Base-by-base conservation (phyloP, 2,797 vertebrate species). In the Lophius americanus region DNA sequence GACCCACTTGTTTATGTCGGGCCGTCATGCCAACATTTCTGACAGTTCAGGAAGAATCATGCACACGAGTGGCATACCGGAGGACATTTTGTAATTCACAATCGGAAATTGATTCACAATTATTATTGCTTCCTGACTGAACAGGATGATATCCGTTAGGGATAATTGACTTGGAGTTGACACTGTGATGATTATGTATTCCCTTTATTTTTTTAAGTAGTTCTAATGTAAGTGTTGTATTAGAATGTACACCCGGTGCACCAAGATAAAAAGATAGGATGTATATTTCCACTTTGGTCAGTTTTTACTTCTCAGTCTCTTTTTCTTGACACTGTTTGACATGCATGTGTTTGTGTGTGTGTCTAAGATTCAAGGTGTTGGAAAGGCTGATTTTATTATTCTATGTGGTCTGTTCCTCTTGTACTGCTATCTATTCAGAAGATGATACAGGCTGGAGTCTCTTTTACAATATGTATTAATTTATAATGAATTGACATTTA, bases 291-390 rank as follows among this genome's bases (percentile, higher is more conserved):
- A 64, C 60, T 52, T 69, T 33, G 12, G 66, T 79, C 82, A 48
- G 71, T 75, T 90, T 89, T 88, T 85, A 84, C 82, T 86, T 92
- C 83, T 81, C 60, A 13, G 75, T 84, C 65, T 51, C 56, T 57
- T 71, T 68, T 23, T 61, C 49, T 60, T 38, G 0, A n/a, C 2
- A 2, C 61, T 46, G 7, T 33, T 55, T 58, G n/a, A 42, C 47
- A 14, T 52, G 23, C 55, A 5, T 57, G 66, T 68, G 53, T 39
- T 51, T 46, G 50, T 64, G 64, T 57, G 35, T 41, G 59, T 48
- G 53, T 41, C 14, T 54, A 50, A 57, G 61, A 4, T 23, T 14
- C 13, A 7, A 5, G 38, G 52, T 39, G 68, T 67, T 38, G 23
- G 38, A 39, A 50, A 56, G 50, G 65, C 48, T 73, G 68, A 9